Evolutionary conservation across 2,797 vertebrate genomes (phyloP), one percentile per base, ranked within the genome.

Genomic region (Semotilus atromaculatus): DNA sequence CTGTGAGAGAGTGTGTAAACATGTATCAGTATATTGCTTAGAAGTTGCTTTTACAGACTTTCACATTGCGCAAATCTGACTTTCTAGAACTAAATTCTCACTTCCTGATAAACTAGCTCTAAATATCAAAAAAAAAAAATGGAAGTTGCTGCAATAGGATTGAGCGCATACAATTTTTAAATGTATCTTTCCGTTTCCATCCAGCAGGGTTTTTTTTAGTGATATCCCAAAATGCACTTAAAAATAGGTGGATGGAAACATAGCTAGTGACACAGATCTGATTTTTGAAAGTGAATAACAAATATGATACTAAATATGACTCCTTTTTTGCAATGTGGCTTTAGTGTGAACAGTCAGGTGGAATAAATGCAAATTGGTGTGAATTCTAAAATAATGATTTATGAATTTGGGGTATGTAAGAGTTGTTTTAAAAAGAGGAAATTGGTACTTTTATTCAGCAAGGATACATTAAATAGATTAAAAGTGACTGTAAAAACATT

Each of bases 1-100:
- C 97, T 97, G 90, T 64, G 34, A 31, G 62, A 73, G 16, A 40
- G 26, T 0, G 16, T 73, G 23, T 26, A 73, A 51, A 67, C 26
- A 34, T n/a, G 19, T 36, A 23, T 45, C 60, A 48, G 29, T n/a
- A 13, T 48, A 36, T n/a, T 31, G 7, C 29, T 31, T 14, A 31
- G 29, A 64, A 18, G 26, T 64, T 7, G 60, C 26, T 64, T 3
- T 64, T 31, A 31, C 29, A 31, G 18, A 31, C 16, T 31, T 64
- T 18, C 16, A 45, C 38, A 71, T 48, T 73, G 26, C 0, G 11
- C 2, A 14, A 34, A 34, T 34, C 19, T 3, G 29, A 7, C 26
- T 62, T 51, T 21, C 19, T 73, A 21, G 51, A 23, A 55, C 53
- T 4, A 55, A 23, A 23, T 10, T 0, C 1, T 9, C 51, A 21